A percentile compares a stretch with the other conserved stretches of the same genome.
phyloP scores from a whole-genome alignment of 2,888 invertebrate species.

The Andricus quercusramuli region DNA sequence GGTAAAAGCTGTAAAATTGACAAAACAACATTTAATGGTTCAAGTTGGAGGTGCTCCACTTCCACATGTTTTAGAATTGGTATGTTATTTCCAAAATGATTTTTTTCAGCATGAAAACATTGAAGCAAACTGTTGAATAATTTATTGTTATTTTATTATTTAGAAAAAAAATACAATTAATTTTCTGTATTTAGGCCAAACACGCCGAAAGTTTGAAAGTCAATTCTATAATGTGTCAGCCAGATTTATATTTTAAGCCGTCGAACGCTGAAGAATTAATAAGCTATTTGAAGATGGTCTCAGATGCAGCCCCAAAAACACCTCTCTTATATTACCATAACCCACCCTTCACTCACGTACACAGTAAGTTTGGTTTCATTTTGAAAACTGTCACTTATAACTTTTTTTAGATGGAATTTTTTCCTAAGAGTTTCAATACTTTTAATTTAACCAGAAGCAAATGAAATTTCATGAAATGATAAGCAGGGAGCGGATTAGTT shows the following conservation, averaged over 20 bases:
- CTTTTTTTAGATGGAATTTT: too few relatives aligned
- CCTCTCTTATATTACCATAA: conserved; percentile 93
- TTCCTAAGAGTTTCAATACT: too few relatives aligned
- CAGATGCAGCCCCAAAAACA: conserved; percentile 85
- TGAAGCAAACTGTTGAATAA: neutral
- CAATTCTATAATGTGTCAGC: conserved; percentile 86
- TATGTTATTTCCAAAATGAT: conserved; percentile 71
- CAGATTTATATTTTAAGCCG: conserved; percentile 89
- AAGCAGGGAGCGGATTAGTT: too few relatives aligned
- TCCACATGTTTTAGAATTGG: conserved; percentile 85
- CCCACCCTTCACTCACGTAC: conserved; percentile 85
- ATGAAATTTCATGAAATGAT: too few relatives aligned
- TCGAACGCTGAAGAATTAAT: conserved; percentile 82
- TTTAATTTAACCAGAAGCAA: too few relatives aligned
- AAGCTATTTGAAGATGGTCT: conserved; percentile 84
- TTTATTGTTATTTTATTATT: neutral
- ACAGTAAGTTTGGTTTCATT: conserved; percentile 81
- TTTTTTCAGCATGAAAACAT: neutral
- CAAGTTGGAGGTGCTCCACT: conserved; percentile 87
- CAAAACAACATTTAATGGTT: conserved; percentile 83
- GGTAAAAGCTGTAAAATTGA: conserved; percentile 81
- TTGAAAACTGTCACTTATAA: too few relatives aligned
- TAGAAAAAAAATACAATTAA: too few relatives aligned
- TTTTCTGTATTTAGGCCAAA: conserved; percentile 80
- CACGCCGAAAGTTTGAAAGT: conserved; percentile 85